Conservation (phyloP, 2,113 vertebrate species). For the Alces alces region DNA sequence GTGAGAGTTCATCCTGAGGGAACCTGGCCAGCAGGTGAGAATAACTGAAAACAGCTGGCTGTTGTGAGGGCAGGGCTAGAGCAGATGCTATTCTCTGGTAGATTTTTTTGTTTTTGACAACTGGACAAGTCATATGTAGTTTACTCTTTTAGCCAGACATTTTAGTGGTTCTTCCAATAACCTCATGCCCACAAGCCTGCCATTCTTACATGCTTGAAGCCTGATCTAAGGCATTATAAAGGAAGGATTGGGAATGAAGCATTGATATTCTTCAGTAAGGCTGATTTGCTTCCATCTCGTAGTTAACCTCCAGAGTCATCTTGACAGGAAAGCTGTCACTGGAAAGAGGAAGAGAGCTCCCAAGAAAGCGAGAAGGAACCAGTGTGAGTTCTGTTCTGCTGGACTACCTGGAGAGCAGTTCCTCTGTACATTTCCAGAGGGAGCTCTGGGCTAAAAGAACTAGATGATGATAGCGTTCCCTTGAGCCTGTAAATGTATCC, state of each 20-base stretch:
- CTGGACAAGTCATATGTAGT: background rate
- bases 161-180: background rate
- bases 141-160: background rate
- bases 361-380: background rate
- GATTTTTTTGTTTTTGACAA: background rate
- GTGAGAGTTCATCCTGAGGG: constrained; percentile 58
- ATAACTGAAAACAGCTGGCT: constrained; percentile 55
- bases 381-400: background rate
- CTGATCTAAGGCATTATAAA: background rate
- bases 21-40: constrained; percentile 60
- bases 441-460: background rate
- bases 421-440: background rate
- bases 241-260: background rate
- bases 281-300: background rate
- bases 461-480: background rate
- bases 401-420: background rate
- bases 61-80: background rate
- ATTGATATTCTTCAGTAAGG: background rate
- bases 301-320: background rate
- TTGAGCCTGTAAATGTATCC: background rate
- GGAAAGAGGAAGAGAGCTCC: background rate
- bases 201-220: background rate
- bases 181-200: background rate
- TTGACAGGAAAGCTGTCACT: background rate
- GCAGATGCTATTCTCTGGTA: constrained; percentile 47